phyloP scores from a whole-genome alignment of 2,113 vertebrate genomes.

The Capra hircus region DNA sequence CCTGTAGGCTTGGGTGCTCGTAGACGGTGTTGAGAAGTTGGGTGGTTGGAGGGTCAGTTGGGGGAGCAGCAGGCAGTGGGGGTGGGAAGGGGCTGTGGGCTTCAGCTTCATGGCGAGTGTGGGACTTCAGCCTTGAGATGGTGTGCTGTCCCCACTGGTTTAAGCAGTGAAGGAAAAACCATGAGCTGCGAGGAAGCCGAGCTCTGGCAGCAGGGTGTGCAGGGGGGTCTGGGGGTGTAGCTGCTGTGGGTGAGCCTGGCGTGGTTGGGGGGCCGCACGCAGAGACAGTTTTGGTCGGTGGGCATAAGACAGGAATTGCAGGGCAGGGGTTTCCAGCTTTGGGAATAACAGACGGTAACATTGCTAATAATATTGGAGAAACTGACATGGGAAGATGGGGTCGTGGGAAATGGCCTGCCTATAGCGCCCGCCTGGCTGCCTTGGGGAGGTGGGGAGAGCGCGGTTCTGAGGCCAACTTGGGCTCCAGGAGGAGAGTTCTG shows the following conservation, averaged over 20 bases:
- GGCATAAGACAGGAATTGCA: background rate
- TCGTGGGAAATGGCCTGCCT: rapidly evolving
- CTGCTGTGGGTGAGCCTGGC: background rate
- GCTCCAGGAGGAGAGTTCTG: background rate
- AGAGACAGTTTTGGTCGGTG: background rate
- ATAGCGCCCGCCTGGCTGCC: background rate
- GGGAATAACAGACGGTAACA: background rate
- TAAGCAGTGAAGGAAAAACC: background rate
- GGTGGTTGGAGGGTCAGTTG: background rate
- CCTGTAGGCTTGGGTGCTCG: background rate
- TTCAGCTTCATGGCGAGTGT: background rate
- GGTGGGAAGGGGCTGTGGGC: background rate
- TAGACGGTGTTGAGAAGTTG: background rate
- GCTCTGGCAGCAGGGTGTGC: background rate
- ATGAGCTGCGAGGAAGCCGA: background rate
- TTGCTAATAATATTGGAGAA: no score
- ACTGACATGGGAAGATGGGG: background rate
- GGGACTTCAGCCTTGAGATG: background rate
- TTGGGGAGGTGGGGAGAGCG: rapidly evolving
- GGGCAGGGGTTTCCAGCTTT: background rate
- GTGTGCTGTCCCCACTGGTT: background rate
- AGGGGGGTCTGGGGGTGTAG: background rate
- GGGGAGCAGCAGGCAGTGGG: background rate
- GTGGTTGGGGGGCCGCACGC: rapidly evolving
- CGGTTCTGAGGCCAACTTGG: background rate